Percentiles rank a stretch among this genome's conserved stretches.
Evolutionary conservation across 2,888 invertebrate genomes (phyloP).

Genomic region (Orthonychiurus folsomi): DNA sequence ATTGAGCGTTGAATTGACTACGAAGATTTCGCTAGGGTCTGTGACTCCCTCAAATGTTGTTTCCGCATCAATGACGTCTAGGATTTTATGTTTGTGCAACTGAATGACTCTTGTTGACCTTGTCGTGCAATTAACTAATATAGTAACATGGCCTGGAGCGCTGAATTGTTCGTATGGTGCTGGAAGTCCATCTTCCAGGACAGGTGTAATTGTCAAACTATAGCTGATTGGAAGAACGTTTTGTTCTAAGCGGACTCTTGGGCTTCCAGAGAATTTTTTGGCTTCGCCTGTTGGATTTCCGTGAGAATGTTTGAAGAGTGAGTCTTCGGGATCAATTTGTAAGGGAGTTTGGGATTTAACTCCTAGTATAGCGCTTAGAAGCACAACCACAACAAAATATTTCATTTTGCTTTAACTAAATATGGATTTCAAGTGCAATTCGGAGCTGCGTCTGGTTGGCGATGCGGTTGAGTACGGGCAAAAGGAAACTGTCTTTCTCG

Average conservation of each 20-base stretch:
- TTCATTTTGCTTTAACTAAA: neutral
- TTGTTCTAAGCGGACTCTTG: neutral
- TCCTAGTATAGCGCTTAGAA: too few relatives aligned
- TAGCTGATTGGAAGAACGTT: constrained; percentile 10
- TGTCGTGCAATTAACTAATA: neutral
- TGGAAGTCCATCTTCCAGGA: neutral
- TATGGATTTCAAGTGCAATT: neutral
- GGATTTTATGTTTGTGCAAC: neutral
- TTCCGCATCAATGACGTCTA: neutral
- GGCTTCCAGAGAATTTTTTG: neutral
- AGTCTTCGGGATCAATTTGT: neutral
- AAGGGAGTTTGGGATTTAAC: neutral
- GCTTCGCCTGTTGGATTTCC: neutral
- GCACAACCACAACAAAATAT: neutral
- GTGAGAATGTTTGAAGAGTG: neutral
- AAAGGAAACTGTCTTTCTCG: neutral
- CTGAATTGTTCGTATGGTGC: neutral
- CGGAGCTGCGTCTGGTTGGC: too few relatives aligned
- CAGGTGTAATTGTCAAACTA: neutral
- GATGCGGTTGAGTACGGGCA: too few relatives aligned
- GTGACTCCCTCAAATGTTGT: neutral
- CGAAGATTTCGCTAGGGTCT: neutral
- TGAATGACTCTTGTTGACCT: neutral
- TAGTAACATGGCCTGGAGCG: constrained; percentile 3
- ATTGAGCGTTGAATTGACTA: neutral